A percentile compares a stretch with the other conserved stretches of the same genome.
Conservation (phyloP, 2,888 invertebrate genomes). For the Zygaena filipendulae region DNA sequence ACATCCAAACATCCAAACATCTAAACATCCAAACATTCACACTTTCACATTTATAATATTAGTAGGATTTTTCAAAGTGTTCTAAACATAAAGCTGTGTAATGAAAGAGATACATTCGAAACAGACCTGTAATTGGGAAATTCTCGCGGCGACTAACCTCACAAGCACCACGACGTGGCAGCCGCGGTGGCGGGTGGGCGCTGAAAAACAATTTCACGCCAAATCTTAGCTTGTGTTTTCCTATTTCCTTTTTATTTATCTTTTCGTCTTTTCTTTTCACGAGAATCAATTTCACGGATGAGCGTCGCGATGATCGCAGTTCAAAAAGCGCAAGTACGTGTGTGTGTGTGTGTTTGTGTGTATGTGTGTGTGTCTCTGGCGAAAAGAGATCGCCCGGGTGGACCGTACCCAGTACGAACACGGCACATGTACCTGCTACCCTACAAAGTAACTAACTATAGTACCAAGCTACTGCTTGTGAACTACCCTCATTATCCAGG, state of each 20-base stretch:
- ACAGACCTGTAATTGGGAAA: slow-evolving; percentile 64
- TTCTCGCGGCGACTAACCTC: slow-evolving; percentile 47
- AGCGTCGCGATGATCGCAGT: slow-evolving; percentile 65
- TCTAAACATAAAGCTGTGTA: slow-evolving; percentile 46
- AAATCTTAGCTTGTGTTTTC: slow-evolving; percentile 69
- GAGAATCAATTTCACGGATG: slow-evolving; percentile 70
- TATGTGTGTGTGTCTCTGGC: slow-evolving; percentile 30
- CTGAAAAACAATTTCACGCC: slow-evolving; percentile 69
- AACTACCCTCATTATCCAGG: too few relatives aligned
- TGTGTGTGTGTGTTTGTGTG: slow-evolving; percentile 22
- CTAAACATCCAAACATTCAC: too few relatives aligned
- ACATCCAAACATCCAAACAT: too few relatives aligned
- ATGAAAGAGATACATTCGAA: slow-evolving; percentile 61
- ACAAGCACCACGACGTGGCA: slow-evolving; percentile 29
- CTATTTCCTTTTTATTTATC: slow-evolving; percentile 70
- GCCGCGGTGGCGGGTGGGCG: slow-evolving; percentile 45
- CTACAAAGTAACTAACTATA: too few relatives aligned
- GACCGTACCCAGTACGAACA: too few relatives aligned
- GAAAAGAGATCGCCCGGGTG: too few relatives aligned
- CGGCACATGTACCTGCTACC: too few relatives aligned
- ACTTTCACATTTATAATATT: too few relatives aligned
- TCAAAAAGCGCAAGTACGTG: slow-evolving; percentile 54
- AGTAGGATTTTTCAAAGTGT: too few relatives aligned
- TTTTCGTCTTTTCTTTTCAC: slow-evolving; percentile 66
- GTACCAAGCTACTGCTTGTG: too few relatives aligned